Evolutionary conservation across 53 echinoderm and acorn worm genomes (phyloP).

Genomic region (Echinometra lucunter): DNA sequence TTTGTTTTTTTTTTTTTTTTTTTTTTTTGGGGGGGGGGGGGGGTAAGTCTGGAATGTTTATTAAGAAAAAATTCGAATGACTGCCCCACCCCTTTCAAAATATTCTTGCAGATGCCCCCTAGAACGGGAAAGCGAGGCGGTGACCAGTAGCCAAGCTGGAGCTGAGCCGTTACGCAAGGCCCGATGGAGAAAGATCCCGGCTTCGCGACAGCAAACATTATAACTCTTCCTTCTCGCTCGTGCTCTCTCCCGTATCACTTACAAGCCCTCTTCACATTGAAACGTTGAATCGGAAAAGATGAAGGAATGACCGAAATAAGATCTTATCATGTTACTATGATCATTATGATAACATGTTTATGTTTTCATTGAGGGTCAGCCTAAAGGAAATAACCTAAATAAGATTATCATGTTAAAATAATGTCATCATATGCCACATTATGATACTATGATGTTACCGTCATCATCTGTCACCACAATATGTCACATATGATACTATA

Average conservation of each 20-base stretch:
- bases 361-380: too few relatives aligned
- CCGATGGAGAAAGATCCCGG: slow-evolving; percentile 22
- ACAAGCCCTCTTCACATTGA: slow-evolving; percentile 52
- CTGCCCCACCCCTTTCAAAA: neutral
- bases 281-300: neutral
- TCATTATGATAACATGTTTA: too few relatives aligned
- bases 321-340: too few relatives aligned
- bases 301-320: too few relatives aligned
- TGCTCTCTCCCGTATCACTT: slow-evolving; percentile 54
- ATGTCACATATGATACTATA: too few relatives aligned
- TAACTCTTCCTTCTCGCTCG: slow-evolving; percentile 51
- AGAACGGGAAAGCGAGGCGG: neutral
- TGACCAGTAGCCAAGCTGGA: slow-evolving; percentile 58
- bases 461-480: too few relatives aligned
- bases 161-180: slow-evolving; percentile 53
- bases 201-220: slow-evolving; percentile 44
- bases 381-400: too few relatives aligned
- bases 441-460: too few relatives aligned
- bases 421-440: too few relatives aligned
- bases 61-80: neutral
- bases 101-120: neutral
- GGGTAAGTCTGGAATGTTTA: neutral
- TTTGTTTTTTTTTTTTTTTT: too few relatives aligned
- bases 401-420: too few relatives aligned
- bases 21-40: too few relatives aligned